These are phyloP conservation scores for Tautogolabrus adspersus DNA, from an alignment of 2,113 vertebrate species.

Conservation along the genomic window DNA sequence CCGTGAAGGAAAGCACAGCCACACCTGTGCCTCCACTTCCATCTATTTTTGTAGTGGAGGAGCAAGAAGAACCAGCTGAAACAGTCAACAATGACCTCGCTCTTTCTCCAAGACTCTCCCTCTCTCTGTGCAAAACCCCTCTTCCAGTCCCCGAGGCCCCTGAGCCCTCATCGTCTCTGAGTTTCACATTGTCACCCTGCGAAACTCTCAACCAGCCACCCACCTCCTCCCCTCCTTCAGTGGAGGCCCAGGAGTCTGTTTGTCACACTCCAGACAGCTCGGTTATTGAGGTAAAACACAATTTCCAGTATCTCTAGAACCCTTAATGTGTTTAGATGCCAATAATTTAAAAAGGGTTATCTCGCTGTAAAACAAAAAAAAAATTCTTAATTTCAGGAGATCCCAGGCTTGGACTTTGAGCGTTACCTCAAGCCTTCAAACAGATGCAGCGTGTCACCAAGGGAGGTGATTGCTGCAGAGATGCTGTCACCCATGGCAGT, in stretches of 20 bases:
- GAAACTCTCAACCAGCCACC: conserved; percentile 2
- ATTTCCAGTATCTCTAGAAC: neutral
- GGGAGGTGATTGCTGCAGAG: conserved; percentile 40
- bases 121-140: conserved; percentile 14
- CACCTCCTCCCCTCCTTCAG: conserved; percentile 12
- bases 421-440: conserved; percentile 78
- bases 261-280: conserved; percentile 55
- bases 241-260: conserved; percentile 34
- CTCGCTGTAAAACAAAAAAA: neutral
- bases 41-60: conserved; percentile 17
- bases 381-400: conserved; percentile 54
- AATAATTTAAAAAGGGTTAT: neutral
- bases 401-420: conserved; percentile 79
- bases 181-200: conserved; percentile 65
- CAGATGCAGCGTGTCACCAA: conserved; percentile 70
- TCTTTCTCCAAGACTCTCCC: conserved; percentile 7
- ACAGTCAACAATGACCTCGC: neutral
- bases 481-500: conserved; percentile 58
- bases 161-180: conserved; percentile 41
- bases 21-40: neutral
- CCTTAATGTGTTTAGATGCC: too few species aligned
- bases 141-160: neutral
- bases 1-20: neutral
- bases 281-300: conserved; percentile 63
- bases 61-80: conserved; percentile 15